phyloP scores from a whole-genome alignment of 2,888 invertebrate species.

The Orgyia antiqua region DNA sequence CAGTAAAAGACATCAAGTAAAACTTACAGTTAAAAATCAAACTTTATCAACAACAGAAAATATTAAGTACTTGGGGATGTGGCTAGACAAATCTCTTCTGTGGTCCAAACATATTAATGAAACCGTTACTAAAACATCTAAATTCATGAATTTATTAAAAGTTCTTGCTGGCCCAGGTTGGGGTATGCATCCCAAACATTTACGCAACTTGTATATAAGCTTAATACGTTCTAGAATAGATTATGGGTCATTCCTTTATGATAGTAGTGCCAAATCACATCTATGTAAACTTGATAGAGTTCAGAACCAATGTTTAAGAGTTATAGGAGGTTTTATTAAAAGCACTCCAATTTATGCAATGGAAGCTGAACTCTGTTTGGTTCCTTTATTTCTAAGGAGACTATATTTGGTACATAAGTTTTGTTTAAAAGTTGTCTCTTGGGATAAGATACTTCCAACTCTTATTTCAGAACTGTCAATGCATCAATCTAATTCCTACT shows the following conservation, averaged over 20 bases:
- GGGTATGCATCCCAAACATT: background rate
- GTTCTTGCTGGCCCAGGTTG: background rate
- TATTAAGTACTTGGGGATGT: background rate
- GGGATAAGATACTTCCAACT: background rate
- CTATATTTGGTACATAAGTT: background rate
- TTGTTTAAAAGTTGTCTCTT: background rate
- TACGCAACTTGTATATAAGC: background rate
- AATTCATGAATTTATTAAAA: background rate
- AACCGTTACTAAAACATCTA: background rate
- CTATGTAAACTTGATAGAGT: background rate
- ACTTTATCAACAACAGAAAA: background rate
- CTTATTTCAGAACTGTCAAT: background rate
- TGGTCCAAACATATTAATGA: slow-evolving; percentile 1
- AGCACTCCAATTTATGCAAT: background rate
- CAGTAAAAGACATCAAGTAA: background rate
- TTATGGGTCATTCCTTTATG: background rate
- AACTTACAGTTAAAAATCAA: background rate
- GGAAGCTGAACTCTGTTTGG: background rate
- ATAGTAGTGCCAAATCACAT: background rate
- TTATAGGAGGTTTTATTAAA: background rate
- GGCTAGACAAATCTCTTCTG: background rate
- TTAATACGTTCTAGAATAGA: background rate
- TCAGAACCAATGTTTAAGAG: background rate
- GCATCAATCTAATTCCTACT: background rate
- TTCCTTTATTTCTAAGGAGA: background rate